Evolutionary conservation across 2,113 vertebrate genomes (phyloP).

Genomic region (Loxodonta africana): DNA sequence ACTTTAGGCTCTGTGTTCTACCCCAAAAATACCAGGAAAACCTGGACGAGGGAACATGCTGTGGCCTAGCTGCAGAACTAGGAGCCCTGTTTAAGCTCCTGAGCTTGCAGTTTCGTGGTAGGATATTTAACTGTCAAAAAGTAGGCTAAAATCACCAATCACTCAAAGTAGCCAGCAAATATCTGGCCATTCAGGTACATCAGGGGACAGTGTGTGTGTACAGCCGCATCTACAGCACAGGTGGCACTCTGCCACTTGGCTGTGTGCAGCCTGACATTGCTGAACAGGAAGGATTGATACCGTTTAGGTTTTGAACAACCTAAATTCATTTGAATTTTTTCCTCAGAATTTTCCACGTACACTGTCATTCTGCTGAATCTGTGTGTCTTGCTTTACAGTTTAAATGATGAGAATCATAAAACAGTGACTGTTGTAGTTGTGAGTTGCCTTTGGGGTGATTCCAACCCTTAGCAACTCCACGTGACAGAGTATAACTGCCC

Average conservation of each 20-base stretch:
- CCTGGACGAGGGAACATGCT: background rate
- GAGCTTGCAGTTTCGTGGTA: background rate
- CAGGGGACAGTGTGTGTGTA: background rate
- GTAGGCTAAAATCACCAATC: background rate
- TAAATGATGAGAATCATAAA: background rate
- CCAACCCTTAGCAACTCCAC: background rate
- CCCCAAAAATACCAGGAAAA: background rate
- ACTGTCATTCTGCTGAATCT: background rate
- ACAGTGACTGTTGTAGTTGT: too few relatives aligned
- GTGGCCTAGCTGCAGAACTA: background rate
- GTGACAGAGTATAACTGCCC: background rate
- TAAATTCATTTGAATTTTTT: background rate
- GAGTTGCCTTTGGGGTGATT: background rate
- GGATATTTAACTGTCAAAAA: background rate
- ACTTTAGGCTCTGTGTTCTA: background rate
- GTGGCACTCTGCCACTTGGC: background rate
- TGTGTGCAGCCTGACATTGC: background rate
- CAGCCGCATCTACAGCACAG: background rate
- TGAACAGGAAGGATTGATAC: background rate
- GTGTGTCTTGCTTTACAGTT: background rate
- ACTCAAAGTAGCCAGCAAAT: background rate
- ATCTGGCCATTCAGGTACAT: background rate
- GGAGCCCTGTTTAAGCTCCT: background rate
- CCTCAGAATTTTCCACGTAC: background rate
- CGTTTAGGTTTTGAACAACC: background rate